These are phyloP conservation scores for Lithobates pipiens DNA, from an alignment of 2,797 vertebrate species.

Conservation along the genomic window DNA sequence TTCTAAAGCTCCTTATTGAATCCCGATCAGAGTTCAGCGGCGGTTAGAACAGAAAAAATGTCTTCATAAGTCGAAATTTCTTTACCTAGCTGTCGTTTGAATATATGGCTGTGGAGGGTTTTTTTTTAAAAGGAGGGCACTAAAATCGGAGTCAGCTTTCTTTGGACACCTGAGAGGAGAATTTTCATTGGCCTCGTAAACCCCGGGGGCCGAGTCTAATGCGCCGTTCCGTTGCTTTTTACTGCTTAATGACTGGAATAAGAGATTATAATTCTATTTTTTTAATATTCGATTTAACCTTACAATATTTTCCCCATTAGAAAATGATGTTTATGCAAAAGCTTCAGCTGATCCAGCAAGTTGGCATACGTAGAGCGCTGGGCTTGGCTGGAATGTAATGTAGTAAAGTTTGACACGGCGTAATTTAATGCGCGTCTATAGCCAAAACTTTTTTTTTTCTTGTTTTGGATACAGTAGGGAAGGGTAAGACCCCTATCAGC, in stretches of 20 bases:
- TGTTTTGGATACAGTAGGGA: too few relatives aligned
- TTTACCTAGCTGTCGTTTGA: constrained; percentile 46
- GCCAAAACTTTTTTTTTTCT: too few relatives aligned
- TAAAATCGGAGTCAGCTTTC: constrained; percentile 19
- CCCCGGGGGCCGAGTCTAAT: constrained; percentile 26
- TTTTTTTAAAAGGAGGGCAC: constrained; percentile 22
- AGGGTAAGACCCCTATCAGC: too few relatives aligned
- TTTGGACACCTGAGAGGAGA: constrained; percentile 27
- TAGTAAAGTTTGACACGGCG: too few relatives aligned
- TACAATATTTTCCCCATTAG: constrained; percentile 1
- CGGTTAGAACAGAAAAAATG: constrained; percentile 43
- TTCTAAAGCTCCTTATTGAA: constrained; percentile 24
- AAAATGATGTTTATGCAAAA: too few relatives aligned
- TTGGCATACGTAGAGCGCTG: too few relatives aligned
- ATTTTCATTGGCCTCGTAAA: constrained; percentile 55
- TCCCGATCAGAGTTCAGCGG: constrained; percentile 30
- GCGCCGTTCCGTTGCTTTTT: constrained; percentile 38
- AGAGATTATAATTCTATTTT: constrained; percentile 14
- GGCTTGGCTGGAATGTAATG: too few relatives aligned
- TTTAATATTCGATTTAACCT: constrained; percentile 20
- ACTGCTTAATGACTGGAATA: constrained; percentile 42
- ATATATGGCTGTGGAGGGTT: constrained; percentile 18
- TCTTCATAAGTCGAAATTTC: constrained; percentile 47
- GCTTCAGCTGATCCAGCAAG: too few relatives aligned
- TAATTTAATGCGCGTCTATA: too few relatives aligned